Evolutionary conservation across 2,888 invertebrate species (phyloP).

Genomic region (Dichetophora obliterata): DNA sequence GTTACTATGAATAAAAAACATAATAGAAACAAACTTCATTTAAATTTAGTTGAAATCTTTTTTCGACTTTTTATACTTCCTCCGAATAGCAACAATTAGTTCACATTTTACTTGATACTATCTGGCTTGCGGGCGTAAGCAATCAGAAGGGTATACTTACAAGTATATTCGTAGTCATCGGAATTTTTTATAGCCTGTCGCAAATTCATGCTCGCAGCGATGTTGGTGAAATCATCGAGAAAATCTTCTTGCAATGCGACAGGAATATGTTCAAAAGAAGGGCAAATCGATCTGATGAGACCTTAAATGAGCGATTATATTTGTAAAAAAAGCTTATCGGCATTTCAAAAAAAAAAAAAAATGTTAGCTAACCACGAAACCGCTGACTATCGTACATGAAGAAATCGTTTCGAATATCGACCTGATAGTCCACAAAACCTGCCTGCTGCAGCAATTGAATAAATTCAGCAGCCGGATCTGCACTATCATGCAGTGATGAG

Average conservation of each 20-base stretch:
- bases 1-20: too few species aligned
- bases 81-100: too few species aligned
- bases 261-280: conserved; percentile 8
- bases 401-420: not conserved
- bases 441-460: not conserved
- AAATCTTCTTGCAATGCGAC: conserved; percentile 44
- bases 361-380: not conserved
- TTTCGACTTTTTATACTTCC: too few species aligned
- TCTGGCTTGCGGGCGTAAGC: conserved; percentile 70
- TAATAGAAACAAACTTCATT: too few species aligned
- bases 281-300: not conserved
- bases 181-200: conserved; percentile 40
- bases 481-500: not conserved
- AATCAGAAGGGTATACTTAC: conserved; percentile 71
- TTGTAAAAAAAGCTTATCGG: too few species aligned
- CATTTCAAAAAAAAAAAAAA: not conserved
- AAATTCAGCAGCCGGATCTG: not conserved
- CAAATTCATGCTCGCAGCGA: not conserved
- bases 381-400: not conserved
- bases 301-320: not conserved
- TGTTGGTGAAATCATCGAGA: not conserved
- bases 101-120: not conserved
- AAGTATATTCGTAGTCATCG: conserved; percentile 68
- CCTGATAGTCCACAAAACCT: not conserved
- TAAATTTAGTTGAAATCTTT: too few species aligned